A percentile compares a stretch with the other conserved stretches of the same genome.
These are phyloP conservation scores for Bombus difficillimus DNA, from an alignment of 1,140 invertebrate genomes.

Conservation along the genomic window DNA sequence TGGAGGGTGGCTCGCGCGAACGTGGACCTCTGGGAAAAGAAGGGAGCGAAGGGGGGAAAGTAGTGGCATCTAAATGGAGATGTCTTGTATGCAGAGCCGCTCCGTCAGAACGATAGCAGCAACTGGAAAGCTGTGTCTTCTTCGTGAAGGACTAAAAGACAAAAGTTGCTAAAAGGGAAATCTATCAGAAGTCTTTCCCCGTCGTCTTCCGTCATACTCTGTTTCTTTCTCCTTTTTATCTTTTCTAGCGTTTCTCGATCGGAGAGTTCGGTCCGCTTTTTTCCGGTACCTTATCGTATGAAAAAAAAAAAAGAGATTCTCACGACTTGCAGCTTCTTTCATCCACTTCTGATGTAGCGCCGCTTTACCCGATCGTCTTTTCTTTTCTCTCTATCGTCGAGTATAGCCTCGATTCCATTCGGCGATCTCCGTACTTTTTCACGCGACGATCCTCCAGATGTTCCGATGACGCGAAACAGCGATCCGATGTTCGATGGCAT, in stretches of 20 bases:
- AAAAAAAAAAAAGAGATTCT: constrained; percentile 36
- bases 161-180: constrained; percentile 79
- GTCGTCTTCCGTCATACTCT: constrained; percentile 9
- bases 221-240: not conserved
- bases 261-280: not conserved
- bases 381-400: not conserved
- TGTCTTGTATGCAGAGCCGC: constrained; percentile 80
- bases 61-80: constrained; percentile 79
- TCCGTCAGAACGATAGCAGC: constrained; percentile 72
- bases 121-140: constrained; percentile 71
- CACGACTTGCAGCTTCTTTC: constrained; percentile 6
- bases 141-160: constrained; percentile 71
- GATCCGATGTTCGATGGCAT: constrained; percentile 42
- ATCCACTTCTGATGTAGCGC: constrained; percentile 18
- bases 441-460: constrained; percentile 42
- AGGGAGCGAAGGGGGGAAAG: constrained; percentile 56
- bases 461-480: constrained; percentile 49
- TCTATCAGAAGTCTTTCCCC: constrained; percentile 70
- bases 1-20: constrained; percentile 24
- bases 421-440: not conserved
- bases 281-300: constrained; percentile 15
- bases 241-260: constrained; percentile 25
- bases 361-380: constrained; percentile 13
- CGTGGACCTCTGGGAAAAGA: constrained; percentile 50
- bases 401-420: not conserved